Evolutionary conservation across 2,797 vertebrate genomes (phyloP).

Genomic region (Paedocypris micromegethes): DNA sequence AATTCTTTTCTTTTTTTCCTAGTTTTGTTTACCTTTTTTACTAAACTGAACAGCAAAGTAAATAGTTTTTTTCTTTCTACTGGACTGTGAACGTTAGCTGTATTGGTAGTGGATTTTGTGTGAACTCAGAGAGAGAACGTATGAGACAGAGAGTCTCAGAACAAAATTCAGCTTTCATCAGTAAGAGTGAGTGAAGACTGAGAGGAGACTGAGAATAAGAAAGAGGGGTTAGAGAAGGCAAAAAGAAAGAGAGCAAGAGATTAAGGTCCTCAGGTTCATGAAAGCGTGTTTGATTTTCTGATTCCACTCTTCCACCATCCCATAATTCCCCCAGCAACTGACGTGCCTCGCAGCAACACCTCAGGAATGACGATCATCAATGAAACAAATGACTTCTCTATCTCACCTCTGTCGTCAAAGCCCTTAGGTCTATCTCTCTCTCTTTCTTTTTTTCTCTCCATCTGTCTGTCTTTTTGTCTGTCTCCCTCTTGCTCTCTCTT

Average conservation of each 20-base stretch:
- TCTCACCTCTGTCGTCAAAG: too few relatives aligned
- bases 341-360: slow-evolving; percentile 28
- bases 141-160: background rate
- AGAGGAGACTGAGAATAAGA: slow-evolving; percentile 12
- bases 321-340: slow-evolving; percentile 42
- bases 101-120: too few relatives aligned
- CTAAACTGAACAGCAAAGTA: too few relatives aligned
- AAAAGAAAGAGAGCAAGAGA: background rate
- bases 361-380: slow-evolving; percentile 28
- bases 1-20: too few relatives aligned
- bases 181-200: background rate
- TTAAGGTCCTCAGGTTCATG: slow-evolving; percentile 15
- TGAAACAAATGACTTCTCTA: slow-evolving; percentile 8
- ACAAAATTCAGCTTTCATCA: too few relatives aligned
- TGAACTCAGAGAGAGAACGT: background rate
- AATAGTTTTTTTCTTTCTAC: too few relatives aligned
- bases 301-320: slow-evolving; percentile 42
- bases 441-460: slow-evolving; percentile 73
- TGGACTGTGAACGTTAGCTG: too few relatives aligned
- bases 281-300: slow-evolving; percentile 20
- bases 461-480: background rate
- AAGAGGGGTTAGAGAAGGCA: too few relatives aligned
- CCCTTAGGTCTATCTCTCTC: slow-evolving; percentile 69
- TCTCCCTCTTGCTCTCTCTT: background rate
- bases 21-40: too few relatives aligned